These are phyloP conservation scores for Dicaeum eximium DNA, from an alignment of 2,113 vertebrate genomes.

Conservation along the genomic window DNA sequence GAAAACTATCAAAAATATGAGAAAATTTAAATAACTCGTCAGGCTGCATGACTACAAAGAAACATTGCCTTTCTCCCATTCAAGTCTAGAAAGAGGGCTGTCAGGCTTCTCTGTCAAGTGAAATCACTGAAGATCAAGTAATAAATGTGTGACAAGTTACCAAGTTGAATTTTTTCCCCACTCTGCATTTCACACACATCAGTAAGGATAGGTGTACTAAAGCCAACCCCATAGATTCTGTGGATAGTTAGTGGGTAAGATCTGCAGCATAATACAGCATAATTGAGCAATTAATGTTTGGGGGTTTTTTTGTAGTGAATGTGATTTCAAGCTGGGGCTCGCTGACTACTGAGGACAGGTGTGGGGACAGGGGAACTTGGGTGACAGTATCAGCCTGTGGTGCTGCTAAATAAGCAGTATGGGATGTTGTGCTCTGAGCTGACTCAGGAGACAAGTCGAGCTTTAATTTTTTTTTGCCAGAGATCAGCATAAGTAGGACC, in stretches of 20 bases:
- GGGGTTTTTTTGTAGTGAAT: neutral
- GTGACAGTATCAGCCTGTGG: neutral
- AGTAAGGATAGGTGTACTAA: rapidly evolving
- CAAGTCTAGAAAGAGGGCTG: neutral
- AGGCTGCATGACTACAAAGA: neutral
- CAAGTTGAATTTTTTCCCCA: neutral
- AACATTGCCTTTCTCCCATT: neutral
- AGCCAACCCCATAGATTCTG: neutral
- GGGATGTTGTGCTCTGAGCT: neutral
- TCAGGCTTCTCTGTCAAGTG: neutral
- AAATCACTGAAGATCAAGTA: neutral
- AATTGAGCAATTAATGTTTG: neutral
- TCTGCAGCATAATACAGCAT: neutral
- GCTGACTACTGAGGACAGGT: neutral
- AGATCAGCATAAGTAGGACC: neutral
- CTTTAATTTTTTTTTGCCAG: neutral
- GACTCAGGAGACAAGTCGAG: neutral
- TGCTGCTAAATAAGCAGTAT: neutral
- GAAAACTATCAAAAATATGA: neutral
- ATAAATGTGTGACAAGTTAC: neutral
- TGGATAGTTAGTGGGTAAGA: neutral
- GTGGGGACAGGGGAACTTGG: neutral
- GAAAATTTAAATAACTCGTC: neutral
- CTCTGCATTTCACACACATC: neutral
- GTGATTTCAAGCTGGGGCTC: neutral